Percentiles rank a stretch among this genome's conserved stretches.
Evolutionary conservation across 2,113 vertebrate species (phyloP).

Genomic region (Colinus virginianus): DNA sequence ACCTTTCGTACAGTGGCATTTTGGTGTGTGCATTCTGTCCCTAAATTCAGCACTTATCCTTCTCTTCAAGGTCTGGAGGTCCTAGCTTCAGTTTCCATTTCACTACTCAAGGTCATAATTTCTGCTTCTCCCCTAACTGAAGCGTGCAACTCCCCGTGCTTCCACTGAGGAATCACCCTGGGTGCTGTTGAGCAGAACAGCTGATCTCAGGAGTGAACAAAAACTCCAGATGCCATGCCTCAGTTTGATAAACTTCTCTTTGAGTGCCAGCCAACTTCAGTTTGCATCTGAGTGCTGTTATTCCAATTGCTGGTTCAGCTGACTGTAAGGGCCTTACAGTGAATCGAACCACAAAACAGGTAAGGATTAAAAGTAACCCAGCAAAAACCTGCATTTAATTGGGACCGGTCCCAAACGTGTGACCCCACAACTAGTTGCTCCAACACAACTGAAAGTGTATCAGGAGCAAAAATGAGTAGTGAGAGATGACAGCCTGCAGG

Average conservation of each 20-base stretch:
- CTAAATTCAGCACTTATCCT: not conserved
- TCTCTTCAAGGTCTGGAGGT: not conserved
- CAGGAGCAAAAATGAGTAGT: not conserved
- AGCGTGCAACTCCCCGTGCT: not conserved
- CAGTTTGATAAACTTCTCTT: not conserved
- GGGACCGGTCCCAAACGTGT: not conserved
- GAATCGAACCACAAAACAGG: not conserved
- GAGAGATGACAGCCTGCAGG: not conserved
- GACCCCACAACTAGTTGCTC: not conserved
- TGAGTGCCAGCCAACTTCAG: not conserved
- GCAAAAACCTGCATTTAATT: not conserved
- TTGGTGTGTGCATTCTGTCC: not conserved
- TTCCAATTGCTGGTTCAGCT: not conserved
- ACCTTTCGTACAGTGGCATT: not conserved
- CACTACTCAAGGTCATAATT: not conserved
- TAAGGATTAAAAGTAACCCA: not conserved
- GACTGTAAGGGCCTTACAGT: not conserved
- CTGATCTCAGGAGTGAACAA: not conserved
- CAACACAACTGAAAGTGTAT: not conserved
- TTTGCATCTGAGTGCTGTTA: not conserved
- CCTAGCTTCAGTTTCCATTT: not conserved
- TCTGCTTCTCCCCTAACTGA: not conserved
- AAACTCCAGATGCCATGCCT: not conserved
- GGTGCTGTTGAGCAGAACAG: not conserved
- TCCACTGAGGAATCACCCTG: not conserved